Base-by-base conservation (phyloP, 2,113 vertebrate genomes). In the Stigmatopora nigra region DNA sequence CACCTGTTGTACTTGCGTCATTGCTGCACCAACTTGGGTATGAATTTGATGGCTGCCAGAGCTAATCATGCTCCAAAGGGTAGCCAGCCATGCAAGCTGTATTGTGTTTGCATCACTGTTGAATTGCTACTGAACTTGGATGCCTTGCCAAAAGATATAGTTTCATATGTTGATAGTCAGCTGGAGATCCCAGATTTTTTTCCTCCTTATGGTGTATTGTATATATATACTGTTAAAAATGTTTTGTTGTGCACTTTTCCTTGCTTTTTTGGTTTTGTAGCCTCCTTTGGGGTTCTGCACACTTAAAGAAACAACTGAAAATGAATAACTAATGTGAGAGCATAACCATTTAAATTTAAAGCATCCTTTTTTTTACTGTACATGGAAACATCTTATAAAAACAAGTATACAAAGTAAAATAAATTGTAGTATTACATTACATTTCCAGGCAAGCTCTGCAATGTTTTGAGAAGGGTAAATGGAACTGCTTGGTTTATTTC, bases 91-190 rank as follows among this genome's bases (percentile, higher is more conserved):
- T 44, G 25, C 63, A 65, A 17, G 77, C 73, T 78, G 67, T 72
- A 72, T 65, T 73, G 36, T 53, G 57, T n/a, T n/a, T 36, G 56
- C 56, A 61, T 62, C 63, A 61, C 51, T 46, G 16, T 69, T 61
- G 66, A 68, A 61, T 15, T 59, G 67, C 69, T 65, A 61, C 67
- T 80, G 73, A 77, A 78, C 63, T 58, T 61, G 68, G 66, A 73
- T 71, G 61, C 36, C 53, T 69, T 36, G 44, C 53, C 41, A 69
- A 67, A 68, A 52, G n/a, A 7, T 15, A 15, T 44, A 11, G 51
- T 35, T 61, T 72, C 38, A 55, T 13, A 70, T 68, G 52, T 61
- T 20, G 13, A 68, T 62, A 56, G 53, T 72, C 57, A 75, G 56
- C 47, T 57, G 61, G 67, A 73, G 69, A 71, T 55, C 64, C 64